Evolutionary conservation across 2,888 invertebrate genomes (phyloP).

Genomic region (Lobophora halterata): DNA sequence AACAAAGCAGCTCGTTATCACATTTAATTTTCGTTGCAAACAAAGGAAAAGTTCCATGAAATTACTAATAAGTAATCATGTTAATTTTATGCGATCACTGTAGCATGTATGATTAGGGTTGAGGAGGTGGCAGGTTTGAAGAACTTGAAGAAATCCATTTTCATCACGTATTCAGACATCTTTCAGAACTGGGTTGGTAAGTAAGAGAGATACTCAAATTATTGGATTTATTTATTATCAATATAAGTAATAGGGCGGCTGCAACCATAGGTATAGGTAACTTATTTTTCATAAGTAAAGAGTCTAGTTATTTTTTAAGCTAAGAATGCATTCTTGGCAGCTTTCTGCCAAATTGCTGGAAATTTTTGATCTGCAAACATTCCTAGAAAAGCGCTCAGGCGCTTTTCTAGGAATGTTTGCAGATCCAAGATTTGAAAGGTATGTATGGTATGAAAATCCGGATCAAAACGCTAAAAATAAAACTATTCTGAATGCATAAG

Average conservation of each 20-base stretch:
- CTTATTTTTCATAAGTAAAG: too few relatives aligned
- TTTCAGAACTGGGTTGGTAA: too few relatives aligned
- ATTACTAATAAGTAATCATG: constrained; percentile 10
- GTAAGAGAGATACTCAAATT: too few relatives aligned
- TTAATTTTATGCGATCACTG: constrained; percentile 8
- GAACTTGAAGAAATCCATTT: constrained; percentile 29
- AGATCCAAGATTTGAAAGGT: constrained; percentile 2
- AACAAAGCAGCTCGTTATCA: constrained; percentile 5
- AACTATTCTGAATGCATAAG: constrained; percentile 3
- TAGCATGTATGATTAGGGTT: constrained; percentile 22
- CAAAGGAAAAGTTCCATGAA: constrained; percentile 1
- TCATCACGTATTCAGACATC: constrained; percentile 29
- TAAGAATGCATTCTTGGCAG: too few relatives aligned
- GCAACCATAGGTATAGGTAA: too few relatives aligned
- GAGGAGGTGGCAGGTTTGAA: constrained; percentile 33
- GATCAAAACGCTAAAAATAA: constrained; percentile 3
- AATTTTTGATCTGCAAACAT: too few relatives aligned
- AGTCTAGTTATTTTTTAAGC: too few relatives aligned
- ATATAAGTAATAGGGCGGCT: too few relatives aligned
- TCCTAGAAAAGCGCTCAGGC: too few relatives aligned
- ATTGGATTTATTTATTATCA: too few relatives aligned
- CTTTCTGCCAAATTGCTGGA: too few relatives aligned
- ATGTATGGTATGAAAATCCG: constrained; percentile 9
- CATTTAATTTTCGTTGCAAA: too few relatives aligned
- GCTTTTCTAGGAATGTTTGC: constrained; percentile 14